Conservation (phyloP, 2,888 invertebrate species). For the Tetanocera ferruginea region DNA sequence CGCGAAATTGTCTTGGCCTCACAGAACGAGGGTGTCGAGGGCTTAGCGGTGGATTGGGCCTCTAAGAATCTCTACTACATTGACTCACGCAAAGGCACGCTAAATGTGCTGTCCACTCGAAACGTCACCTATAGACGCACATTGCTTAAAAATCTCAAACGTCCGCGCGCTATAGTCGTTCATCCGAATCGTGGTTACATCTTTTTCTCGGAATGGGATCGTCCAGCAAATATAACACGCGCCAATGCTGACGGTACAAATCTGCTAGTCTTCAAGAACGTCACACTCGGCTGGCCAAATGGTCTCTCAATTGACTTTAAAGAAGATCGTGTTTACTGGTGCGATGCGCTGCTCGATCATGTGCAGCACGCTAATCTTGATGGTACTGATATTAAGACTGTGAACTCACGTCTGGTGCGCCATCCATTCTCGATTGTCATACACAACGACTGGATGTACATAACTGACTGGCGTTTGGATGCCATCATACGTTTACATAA, state of each 20-base stretch:
- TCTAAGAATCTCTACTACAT: constrained; percentile 96
- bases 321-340: constrained; percentile 94
- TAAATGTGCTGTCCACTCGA: constrained; percentile 91
- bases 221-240: constrained; percentile 95
- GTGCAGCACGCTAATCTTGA: constrained; percentile 94
- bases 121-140: constrained; percentile 88
- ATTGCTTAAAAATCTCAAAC: constrained; percentile 86
- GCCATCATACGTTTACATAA: constrained; percentile 93
- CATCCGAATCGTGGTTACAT: constrained; percentile 95
- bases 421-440: constrained; percentile 95
- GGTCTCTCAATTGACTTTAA: constrained; percentile 94
- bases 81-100: constrained; percentile 92
- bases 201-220: constrained; percentile 96
- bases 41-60: constrained; percentile 95
- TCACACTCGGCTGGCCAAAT: constrained; percentile 97
- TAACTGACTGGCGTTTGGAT: constrained; percentile 96
- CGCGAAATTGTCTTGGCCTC: constrained; percentile 93
- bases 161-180: constrained; percentile 95
- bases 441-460: constrained; percentile 92
- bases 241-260: constrained; percentile 92
- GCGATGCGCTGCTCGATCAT: constrained; percentile 95
- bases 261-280: constrained; percentile 87
- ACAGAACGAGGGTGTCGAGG: constrained; percentile 97
- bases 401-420: constrained; percentile 86
- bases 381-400: constrained; percentile 90